A percentile compares a stretch with the other conserved stretches of the same genome.
phyloP scores from a whole-genome alignment of 2,888 invertebrate genomes.

The Diachrysia chrysitis region DNA sequence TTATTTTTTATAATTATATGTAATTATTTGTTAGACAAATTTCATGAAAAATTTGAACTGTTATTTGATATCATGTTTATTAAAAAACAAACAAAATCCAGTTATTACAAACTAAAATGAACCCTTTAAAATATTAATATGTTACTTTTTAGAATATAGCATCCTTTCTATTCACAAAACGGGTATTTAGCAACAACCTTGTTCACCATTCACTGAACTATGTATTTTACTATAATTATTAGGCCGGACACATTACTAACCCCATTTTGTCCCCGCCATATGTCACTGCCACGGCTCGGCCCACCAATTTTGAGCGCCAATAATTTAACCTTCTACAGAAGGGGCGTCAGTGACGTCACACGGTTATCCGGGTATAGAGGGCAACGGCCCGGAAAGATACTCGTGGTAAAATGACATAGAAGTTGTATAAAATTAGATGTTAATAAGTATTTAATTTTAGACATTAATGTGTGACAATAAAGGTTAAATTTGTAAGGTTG shows the following conservation, averaged over 20 bases:
- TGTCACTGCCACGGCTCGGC: slow-evolving; percentile 56
- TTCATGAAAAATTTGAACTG: too few species aligned
- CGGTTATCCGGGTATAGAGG: slow-evolving; percentile 26
- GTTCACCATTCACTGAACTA: not conserved
- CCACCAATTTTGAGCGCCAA: slow-evolving; percentile 64
- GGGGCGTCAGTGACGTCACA: slow-evolving; percentile 44
- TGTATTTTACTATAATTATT: slow-evolving; percentile 37
- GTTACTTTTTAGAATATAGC: too few species aligned
- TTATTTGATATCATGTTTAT: too few species aligned
- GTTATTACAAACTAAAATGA: too few species aligned
- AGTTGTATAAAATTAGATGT: too few species aligned
- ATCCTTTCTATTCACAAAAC: not conserved
- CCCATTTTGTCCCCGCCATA: slow-evolving; percentile 46
- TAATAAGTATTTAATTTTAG: not conserved
- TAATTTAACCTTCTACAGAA: slow-evolving; percentile 56
- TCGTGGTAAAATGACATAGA: not conserved
- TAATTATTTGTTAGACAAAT: too few species aligned
- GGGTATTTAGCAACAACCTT: slow-evolving; percentile 1
- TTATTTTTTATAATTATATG: too few species aligned
- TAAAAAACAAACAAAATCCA: too few species aligned
- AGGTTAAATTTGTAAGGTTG: too few species aligned
- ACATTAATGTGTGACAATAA: not conserved
- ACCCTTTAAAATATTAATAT: too few species aligned
- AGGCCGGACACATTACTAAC: slow-evolving; percentile 39
- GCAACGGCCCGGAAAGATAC: slow-evolving; percentile 24